A percentile compares a stretch with the other conserved stretches of the same genome.
Conservation (phyloP, 2,888 invertebrate species). For the Tyria jacobaeae region DNA sequence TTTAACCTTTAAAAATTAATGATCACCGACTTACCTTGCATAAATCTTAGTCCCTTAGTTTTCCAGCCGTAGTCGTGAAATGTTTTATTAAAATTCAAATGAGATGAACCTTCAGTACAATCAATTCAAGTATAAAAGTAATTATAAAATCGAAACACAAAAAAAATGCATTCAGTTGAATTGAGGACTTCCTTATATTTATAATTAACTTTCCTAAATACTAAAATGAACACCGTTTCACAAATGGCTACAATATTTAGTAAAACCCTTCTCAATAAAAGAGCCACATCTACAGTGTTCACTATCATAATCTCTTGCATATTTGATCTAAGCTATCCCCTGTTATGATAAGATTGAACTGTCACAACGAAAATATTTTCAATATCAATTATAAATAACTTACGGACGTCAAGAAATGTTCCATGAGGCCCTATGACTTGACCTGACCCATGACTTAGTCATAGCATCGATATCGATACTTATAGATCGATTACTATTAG, state of each 20-base stretch:
- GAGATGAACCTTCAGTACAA: no score
- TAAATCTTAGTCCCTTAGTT: no score
- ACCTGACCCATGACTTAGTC: background rate
- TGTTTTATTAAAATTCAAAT: no score
- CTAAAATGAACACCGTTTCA: no score
- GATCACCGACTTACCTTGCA: no score
- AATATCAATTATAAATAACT: conserved; percentile 2
- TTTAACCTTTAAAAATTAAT: no score
- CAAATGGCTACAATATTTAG: background rate
- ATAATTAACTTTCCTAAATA: background rate
- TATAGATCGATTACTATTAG: background rate
- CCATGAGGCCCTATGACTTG: background rate
- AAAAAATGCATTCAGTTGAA: no score
- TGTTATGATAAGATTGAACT: conserved; percentile 24
- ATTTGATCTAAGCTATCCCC: background rate
- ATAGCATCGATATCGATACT: background rate
- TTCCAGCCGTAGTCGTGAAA: no score
- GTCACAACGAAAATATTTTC: background rate
- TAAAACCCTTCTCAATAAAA: background rate
- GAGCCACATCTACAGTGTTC: background rate
- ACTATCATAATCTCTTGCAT: background rate
- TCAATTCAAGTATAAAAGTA: no score
- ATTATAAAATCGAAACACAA: no score
- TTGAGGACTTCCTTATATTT: no score
- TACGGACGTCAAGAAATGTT: conserved; percentile 8